Percentiles rank a stretch among this genome's conserved stretches.
Evolutionary conservation across 2,888 invertebrate genomes (phyloP).

Genomic region (Xylota segnis): DNA sequence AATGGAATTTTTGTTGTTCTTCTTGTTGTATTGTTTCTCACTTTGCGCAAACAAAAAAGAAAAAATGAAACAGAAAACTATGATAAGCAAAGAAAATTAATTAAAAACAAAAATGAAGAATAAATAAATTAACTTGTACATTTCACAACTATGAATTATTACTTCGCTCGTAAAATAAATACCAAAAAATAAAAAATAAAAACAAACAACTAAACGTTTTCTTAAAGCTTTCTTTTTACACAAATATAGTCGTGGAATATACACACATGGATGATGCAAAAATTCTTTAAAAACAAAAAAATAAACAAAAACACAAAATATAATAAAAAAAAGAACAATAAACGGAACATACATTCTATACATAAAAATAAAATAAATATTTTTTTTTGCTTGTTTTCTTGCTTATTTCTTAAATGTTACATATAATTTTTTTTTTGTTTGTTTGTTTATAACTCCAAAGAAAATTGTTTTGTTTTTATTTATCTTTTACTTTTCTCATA

Average conservation of each 20-base stretch:
- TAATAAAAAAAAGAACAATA: constrained; percentile 68
- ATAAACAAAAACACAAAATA: constrained; percentile 65
- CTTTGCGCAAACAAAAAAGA: constrained; percentile 32
- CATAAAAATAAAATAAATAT: constrained; percentile 79
- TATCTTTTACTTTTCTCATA: constrained; percentile 34
- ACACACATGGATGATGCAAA: constrained; percentile 69
- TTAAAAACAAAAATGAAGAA: constrained; percentile 68
- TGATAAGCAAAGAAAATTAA: constrained; percentile 39
- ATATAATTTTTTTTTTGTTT: constrained; percentile 60
- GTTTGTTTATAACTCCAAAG: constrained; percentile 67
- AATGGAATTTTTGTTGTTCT: constrained; percentile 54
- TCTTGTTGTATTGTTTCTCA: constrained; percentile 54
- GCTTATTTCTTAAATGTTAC: constrained; percentile 64
- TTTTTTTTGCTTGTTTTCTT: constrained; percentile 70
- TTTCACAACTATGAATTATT: constrained; percentile 64
- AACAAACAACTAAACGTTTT: constrained; percentile 37
- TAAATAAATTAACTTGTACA: constrained; percentile 74
- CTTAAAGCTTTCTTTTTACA: constrained; percentile 59
- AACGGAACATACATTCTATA: constrained; percentile 78
- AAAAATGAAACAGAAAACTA: no score
- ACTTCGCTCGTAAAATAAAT: constrained; percentile 65
- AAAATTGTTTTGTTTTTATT: constrained; percentile 66
- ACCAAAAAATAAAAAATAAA: constrained; percentile 52
- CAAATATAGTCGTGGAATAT: constrained; percentile 63
- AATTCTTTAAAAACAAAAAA: constrained; percentile 54